phyloP scores from a whole-genome alignment of 2,113 vertebrate species.

The Upupa epops region DNA sequence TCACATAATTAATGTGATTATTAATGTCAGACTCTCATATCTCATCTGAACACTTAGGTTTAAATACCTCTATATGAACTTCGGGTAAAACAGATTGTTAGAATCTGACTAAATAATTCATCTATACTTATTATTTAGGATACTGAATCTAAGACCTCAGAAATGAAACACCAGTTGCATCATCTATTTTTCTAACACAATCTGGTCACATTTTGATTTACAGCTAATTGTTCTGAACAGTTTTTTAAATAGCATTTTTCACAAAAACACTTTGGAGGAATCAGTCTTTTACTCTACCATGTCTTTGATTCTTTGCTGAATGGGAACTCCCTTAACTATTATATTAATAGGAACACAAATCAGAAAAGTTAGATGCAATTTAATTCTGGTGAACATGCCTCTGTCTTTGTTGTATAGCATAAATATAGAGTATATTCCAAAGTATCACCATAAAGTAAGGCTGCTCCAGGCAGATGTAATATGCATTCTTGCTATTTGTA shows the following conservation, averaged over 20 bases:
- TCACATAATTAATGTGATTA: constrained; percentile 8
- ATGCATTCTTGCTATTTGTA: constrained; percentile 4
- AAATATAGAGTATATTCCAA: neutral
- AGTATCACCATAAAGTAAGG: neutral
- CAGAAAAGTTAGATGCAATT: neutral
- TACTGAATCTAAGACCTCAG: neutral
- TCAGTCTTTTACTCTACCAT: neutral
- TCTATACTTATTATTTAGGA: constrained; percentile 17
- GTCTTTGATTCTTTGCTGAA: neutral
- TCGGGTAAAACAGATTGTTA: neutral
- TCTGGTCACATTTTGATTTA: constrained; percentile 45
- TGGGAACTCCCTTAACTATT: neutral
- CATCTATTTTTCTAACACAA: constrained; percentile 22
- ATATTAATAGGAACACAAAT: neutral
- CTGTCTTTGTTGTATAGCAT: neutral
- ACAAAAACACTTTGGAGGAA: neutral
- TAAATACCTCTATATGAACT: constrained; percentile 33
- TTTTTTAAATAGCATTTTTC: neutral
- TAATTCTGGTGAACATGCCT: neutral
- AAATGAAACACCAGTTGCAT: constrained; percentile 28
- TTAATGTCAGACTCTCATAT: neutral
- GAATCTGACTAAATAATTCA: constrained; percentile 17
- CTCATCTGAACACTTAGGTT: neutral
- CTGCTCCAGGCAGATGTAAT: neutral
- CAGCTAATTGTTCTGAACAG: neutral